A percentile compares a stretch with the other conserved stretches of the same genome.
These are phyloP conservation scores for Gobio gobio DNA, from an alignment of 2,113 vertebrate species.

Conservation along the genomic window DNA sequence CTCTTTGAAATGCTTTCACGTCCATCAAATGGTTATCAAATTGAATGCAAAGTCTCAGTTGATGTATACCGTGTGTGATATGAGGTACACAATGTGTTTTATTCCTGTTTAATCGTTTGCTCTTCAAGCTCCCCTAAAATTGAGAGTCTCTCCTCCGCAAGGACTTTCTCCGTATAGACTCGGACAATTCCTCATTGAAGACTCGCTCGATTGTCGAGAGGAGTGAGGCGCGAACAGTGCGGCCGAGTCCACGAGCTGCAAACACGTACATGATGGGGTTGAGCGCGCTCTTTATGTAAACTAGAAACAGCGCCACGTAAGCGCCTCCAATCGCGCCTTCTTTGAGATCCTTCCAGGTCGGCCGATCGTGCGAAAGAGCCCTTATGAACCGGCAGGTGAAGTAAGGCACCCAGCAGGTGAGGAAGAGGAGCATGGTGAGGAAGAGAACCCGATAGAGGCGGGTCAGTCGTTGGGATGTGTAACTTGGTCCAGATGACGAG, in stretches of 20 bases:
- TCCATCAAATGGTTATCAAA: background rate
- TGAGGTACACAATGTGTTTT: background rate
- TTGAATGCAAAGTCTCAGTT: background rate
- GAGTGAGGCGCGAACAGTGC: constrained; percentile 69
- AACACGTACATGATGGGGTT: constrained; percentile 81
- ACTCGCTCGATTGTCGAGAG: constrained; percentile 74
- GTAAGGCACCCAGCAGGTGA: constrained; percentile 81
- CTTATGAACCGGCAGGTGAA: constrained; percentile 74
- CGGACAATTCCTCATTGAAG: constrained; percentile 74
- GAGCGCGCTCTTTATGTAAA: constrained; percentile 76
- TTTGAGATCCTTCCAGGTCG: accelerated
- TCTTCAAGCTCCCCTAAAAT: constrained; percentile 54
- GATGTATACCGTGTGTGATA: background rate
- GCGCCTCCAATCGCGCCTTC: accelerated
- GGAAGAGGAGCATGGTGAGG: constrained; percentile 78
- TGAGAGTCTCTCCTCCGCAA: constrained; percentile 68
- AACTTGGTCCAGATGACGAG: constrained; percentile 3
- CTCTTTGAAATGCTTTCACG: background rate
- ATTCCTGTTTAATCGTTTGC: background rate
- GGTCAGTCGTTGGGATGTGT: constrained; percentile 59
- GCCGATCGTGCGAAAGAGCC: background rate
- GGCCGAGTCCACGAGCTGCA: constrained; percentile 72
- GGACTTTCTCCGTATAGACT: constrained; percentile 73
- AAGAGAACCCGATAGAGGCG: constrained; percentile 77
- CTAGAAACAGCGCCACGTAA: constrained; percentile 74